Conservation (phyloP, 2,888 invertebrate species). For the Fragum sueziense region DNA sequence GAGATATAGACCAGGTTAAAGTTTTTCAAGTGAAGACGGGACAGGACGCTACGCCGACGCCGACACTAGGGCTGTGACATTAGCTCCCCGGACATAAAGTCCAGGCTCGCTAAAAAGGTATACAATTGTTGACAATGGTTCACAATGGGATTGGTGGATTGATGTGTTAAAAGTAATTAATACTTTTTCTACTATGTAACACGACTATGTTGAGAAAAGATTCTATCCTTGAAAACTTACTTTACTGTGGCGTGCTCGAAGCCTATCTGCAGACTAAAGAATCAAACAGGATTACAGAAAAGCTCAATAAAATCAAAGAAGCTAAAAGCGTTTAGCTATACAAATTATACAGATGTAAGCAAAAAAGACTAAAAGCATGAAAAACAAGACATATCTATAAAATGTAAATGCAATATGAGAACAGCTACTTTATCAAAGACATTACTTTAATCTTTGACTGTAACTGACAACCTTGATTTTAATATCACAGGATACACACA, state of each 20-base stretch:
- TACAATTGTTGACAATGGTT: neutral
- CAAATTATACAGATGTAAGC: neutral
- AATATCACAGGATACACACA: too few species aligned
- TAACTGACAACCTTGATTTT: too few species aligned
- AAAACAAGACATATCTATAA: too few species aligned
- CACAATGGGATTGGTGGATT: neutral
- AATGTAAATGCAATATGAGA: too few species aligned
- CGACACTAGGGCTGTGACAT: too few species aligned
- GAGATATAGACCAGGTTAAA: too few species aligned
- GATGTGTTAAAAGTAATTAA: neutral
- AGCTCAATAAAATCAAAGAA: neutral
- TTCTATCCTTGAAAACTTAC: conserved; percentile 2
- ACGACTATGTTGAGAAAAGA: neutral
- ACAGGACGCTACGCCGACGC: too few species aligned
- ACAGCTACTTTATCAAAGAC: too few species aligned
- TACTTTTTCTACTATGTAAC: neutral
- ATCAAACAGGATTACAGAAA: neutral
- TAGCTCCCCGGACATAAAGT: too few species aligned
- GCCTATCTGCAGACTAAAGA: conserved; percentile 21
- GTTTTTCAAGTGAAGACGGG: too few species aligned
- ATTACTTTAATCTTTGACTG: too few species aligned
- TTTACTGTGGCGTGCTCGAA: neutral
- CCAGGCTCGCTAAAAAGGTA: too few species aligned
- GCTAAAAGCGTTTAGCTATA: neutral
- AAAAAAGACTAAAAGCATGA: neutral